Base-by-base conservation (phyloP, 2,797 vertebrate species). In the Manis javanica region DNA sequence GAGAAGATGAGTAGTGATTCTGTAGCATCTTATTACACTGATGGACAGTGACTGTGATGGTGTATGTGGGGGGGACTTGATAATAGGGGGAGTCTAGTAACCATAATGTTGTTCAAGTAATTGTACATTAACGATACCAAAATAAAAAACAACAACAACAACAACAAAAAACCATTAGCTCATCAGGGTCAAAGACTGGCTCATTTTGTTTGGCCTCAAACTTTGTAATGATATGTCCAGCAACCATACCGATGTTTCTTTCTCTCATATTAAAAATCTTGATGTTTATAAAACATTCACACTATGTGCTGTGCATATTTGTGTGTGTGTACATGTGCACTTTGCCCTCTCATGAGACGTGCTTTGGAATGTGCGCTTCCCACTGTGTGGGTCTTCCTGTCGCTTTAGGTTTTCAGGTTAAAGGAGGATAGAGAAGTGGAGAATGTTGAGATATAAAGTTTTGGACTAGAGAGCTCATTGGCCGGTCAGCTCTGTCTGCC, bases 151-250 rank as follows among this genome's bases (percentile, higher is more conserved):
- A 39, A 34, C 37, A 39, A 34, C 34, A 34, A 39, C 37, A 39
- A 39, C 37, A 39, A 39, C 37, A 71, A 49, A 72, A 89, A 87
- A 29, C 29, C 31, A 14, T 74, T 85, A 31, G 16, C 49, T 92
- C 66, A 90, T 93, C 4, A 21, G 21, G 53, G 37, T 61, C 86
- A 83, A 83, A 66, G 61, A 19, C 23, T 57, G 49, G 46, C 31
- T 77, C 46, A 29, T 57, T 94, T 86, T 83, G 15, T 95, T 94
- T 95, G 85, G 55, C 74, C 79, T 95, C 51, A 66, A 19, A 64
- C 59, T 87, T 68, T 84, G 34, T 81, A 84, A 78, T 14, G 16
- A 78, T 31, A 21, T 88, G 34, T 91, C 71, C 57, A 71, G 61
- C 75, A 88, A 94, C 88, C n/a, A 85, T 87, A 19, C 49, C 31